These are phyloP conservation scores for Ranitomeya variabilis DNA, from an alignment of 2,113 vertebrate species.

Conservation along the genomic window DNA sequence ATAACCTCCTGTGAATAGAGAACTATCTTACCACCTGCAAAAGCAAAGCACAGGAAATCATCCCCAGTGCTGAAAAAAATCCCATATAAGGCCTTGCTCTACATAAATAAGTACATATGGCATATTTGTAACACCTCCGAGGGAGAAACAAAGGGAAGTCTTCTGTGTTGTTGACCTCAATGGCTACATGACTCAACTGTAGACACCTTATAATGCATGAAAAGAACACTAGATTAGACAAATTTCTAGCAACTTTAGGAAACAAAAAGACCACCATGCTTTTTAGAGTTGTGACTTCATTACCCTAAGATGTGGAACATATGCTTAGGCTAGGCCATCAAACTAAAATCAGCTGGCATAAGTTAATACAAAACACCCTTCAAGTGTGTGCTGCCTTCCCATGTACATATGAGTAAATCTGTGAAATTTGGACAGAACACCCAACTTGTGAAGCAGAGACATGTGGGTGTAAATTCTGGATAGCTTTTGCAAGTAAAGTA, in stretches of 20 bases:
- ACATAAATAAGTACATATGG: constrained; percentile 48
- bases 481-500: background rate
- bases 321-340: constrained; percentile 11
- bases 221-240: background rate
- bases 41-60: constrained; percentile 50
- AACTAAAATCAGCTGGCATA: constrained; percentile 10
- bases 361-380: constrained; percentile 9
- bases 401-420: constrained; percentile 22
- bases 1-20: constrained; percentile 36
- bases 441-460: constrained; percentile 16
- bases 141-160: constrained; percentile 8
- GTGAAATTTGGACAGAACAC: constrained; percentile 8
- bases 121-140: constrained; percentile 28
- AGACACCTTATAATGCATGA: background rate
- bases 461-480: constrained; percentile 6
- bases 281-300: background rate
- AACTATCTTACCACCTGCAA: constrained; percentile 44
- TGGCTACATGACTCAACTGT: background rate
- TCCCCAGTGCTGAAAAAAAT: constrained; percentile 21
- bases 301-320: constrained; percentile 9
- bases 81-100: constrained; percentile 33
- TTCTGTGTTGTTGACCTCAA: constrained; percentile 13
- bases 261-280: constrained; percentile 14
- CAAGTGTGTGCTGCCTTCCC: background rate
- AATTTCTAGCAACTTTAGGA: background rate